These are phyloP conservation scores for Parasteatoda tepidariorum DNA, from an alignment of 1,140 invertebrate genomes.

Conservation along the genomic window DNA sequence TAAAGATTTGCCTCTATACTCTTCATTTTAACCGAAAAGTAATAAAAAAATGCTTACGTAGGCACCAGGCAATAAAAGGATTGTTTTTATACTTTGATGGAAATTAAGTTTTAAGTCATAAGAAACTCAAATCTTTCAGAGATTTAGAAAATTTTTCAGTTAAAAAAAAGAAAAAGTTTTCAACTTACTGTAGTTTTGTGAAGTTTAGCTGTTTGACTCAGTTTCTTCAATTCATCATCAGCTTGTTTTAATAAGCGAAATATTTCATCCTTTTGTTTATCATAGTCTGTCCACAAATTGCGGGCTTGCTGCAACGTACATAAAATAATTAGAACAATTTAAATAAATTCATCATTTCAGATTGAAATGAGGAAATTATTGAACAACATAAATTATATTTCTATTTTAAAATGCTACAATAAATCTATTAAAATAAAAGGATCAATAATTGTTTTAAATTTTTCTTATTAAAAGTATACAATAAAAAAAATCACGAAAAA, in stretches of 20 bases:
- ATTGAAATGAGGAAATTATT: neutral
- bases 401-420: neutral
- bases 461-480: too few species aligned
- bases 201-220: neutral
- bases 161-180: too few species aligned
- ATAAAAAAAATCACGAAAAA: too few species aligned
- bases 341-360: neutral
- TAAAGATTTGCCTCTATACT: too few species aligned
- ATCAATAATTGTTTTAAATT: too few species aligned
- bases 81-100: too few species aligned
- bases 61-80: too few species aligned
- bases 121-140: too few species aligned
- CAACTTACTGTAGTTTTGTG: conserved; percentile 34
- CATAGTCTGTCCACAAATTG: conserved; percentile 86
- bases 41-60: too few species aligned
- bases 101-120: too few species aligned
- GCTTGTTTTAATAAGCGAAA: conserved; percentile 82
- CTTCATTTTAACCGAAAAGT: too few species aligned
- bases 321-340: neutral
- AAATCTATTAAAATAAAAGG: neutral
- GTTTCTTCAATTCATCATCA: conserved; percentile 71
- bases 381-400: neutral
- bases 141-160: too few species aligned
- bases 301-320: conserved; percentile 73
- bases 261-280: conserved; percentile 86